A percentile compares a stretch with the other conserved stretches of the same genome.
These are phyloP conservation scores for Anas acuta DNA, from an alignment of 2,797 vertebrate species.

Conservation along the genomic window DNA sequence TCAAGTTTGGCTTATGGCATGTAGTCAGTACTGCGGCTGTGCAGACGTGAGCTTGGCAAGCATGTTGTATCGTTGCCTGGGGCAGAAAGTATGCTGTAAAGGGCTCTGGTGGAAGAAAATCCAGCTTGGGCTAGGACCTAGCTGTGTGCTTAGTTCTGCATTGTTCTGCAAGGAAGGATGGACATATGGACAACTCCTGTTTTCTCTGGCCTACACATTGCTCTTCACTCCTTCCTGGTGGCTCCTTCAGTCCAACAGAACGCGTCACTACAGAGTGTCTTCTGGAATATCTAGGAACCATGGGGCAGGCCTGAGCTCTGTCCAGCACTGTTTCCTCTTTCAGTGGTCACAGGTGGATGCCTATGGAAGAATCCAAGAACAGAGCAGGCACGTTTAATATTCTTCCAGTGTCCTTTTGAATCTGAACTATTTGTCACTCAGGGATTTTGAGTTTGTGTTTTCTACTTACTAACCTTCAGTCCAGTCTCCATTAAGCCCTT, in stretches of 20 bases:
- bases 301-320: too few species aligned
- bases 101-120: background rate
- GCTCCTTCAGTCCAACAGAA: background rate
- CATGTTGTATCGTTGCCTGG: background rate
- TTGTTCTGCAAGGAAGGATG: background rate
- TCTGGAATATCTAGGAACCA: background rate
- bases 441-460: background rate
- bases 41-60: background rate
- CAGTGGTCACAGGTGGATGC: too few species aligned
- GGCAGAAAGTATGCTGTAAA: background rate
- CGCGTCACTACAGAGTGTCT: too few species aligned
- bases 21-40: background rate
- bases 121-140: background rate
- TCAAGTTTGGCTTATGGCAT: background rate
- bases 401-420: background rate
- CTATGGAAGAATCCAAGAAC: background rate
- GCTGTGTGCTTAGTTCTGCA: background rate
- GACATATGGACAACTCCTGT: background rate
- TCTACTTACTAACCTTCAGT: background rate
- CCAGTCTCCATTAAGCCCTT: background rate
- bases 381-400: background rate
- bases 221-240: background rate
- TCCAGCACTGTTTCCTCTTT: background rate
- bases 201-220: background rate
- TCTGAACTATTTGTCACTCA: background rate